Evolutionary conservation across 2,113 vertebrate genomes (phyloP), one percentile per base, ranked within the genome.

Genomic region (Periophthalmodon schlosseri): DNA sequence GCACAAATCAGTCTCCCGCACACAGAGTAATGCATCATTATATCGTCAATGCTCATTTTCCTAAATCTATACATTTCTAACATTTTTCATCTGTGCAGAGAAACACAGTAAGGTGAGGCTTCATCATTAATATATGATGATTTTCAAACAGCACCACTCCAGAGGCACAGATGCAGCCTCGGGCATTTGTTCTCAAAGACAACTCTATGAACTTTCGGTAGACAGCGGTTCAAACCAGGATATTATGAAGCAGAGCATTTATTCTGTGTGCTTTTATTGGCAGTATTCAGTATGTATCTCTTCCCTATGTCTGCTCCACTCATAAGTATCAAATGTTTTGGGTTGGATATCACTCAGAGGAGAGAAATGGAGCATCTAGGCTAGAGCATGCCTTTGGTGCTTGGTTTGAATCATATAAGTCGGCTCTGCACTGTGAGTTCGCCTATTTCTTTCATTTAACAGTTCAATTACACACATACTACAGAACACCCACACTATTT

Each of bases 351-450:
- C 76, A 75, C 82, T 77, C 52, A 79, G 73, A 88, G 82, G 75
- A 64, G 68, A 64, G 36, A 81, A 87, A 69, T 54, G 64, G 46
- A 83, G 74, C 69, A 74, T 85, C 67, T 74, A 49, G 65, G 74
- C 8, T 44, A 10, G 39, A 44, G 75, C 75, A 65, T 56, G 74
- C 72, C 70, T 83, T 78, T 76, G 64, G 79, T 72, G 64, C 78
- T 86, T 78, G 64, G 34, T 84, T 79, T 87, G 74, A 87, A 87
- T 86, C 83, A 83, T 68, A 75, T 77, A 74, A 82, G 49, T 52
- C 5, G 71, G 52, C 50, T 86, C 63, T 12, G 56, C 72, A 81
- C 65, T 23, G 58, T 60, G 70, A 71, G 46, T 76, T 23, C 70
- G 20, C 84, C 83, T 87, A 81, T 65, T 77, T 90, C 50, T 76